Percentiles rank a stretch among this genome's conserved stretches.
Evolutionary conservation across 2,113 vertebrate species (phyloP).

Genomic region (Solenodon paradoxus): DNA sequence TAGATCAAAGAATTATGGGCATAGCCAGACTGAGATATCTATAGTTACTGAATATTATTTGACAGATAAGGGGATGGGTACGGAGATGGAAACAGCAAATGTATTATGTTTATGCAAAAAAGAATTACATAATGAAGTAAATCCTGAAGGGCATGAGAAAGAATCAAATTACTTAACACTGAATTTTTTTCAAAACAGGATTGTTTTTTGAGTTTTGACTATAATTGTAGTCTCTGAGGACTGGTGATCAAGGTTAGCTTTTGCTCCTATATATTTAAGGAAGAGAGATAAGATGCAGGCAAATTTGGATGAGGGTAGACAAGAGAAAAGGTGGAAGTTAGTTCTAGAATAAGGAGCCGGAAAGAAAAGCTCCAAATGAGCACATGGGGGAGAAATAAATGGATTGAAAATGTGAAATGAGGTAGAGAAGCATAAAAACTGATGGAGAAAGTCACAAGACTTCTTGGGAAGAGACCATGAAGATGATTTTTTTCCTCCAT

Average conservation of each 20-base stretch:
- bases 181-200: neutral
- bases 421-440: neutral
- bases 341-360: too few relatives aligned
- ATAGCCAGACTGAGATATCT: neutral
- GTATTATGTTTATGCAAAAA: neutral
- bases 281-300: neutral
- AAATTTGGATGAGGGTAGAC: neutral
- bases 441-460: neutral
- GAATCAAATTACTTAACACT: neutral
- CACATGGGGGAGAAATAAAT: neutral
- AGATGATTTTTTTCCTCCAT: neutral
- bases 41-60: neutral
- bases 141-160: neutral
- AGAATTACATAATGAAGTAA: constrained; percentile 1
- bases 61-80: neutral
- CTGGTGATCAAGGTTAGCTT: neutral
- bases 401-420: neutral
- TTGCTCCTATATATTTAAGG: neutral
- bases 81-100: neutral
- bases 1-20: neutral
- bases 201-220: neutral
- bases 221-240: neutral
- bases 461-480: neutral
- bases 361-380: too few relatives aligned
- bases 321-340: neutral